These are phyloP conservation scores for Drepana falcataria DNA, from an alignment of 2,888 invertebrate species.

Conservation along the genomic window DNA sequence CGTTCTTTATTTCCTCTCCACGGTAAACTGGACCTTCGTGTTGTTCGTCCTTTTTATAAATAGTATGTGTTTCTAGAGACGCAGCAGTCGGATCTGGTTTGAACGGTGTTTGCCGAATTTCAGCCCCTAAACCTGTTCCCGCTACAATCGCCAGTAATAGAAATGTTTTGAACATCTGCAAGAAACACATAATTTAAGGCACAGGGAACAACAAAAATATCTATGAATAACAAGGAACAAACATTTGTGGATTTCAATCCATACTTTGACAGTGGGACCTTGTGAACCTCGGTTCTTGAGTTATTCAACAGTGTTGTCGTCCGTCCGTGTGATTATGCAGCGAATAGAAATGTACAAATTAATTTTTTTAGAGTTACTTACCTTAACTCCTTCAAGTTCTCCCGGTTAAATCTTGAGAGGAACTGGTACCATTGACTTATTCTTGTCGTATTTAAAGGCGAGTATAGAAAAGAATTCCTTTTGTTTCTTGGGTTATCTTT, in stretches of 20 bases:
- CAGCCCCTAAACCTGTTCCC: slow-evolving; percentile 40
- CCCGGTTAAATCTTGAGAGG: slow-evolving; percentile 16
- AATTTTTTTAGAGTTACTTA: slow-evolving; percentile 23
- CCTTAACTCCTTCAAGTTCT: slow-evolving; percentile 28
- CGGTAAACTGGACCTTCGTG: slow-evolving; percentile 51
- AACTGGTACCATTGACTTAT: slow-evolving; percentile 32
- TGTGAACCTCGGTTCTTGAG: no score
- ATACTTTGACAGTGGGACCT: no score
- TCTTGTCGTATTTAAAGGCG: slow-evolving; percentile 47
- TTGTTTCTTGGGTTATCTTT: slow-evolving; percentile 33
- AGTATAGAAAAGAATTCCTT: slow-evolving; percentile 25
- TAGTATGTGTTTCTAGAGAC: slow-evolving; percentile 31
- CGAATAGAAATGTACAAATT: no score
- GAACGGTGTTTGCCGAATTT: slow-evolving; percentile 42
- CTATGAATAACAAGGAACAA: no score
- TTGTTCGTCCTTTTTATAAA: slow-evolving; percentile 36
- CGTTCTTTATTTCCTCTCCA: slow-evolving; percentile 37
- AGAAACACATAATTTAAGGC: background rate
- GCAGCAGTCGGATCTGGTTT: slow-evolving; percentile 42
- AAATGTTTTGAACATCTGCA: slow-evolving; percentile 53
- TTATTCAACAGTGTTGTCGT: no score
- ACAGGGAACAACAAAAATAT: no score
- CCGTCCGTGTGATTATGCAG: no score
- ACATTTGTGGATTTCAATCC: no score
- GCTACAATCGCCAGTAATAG: slow-evolving; percentile 30